phyloP scores from a whole-genome alignment of 2,888 invertebrate species.

The Catocala fraxini region DNA sequence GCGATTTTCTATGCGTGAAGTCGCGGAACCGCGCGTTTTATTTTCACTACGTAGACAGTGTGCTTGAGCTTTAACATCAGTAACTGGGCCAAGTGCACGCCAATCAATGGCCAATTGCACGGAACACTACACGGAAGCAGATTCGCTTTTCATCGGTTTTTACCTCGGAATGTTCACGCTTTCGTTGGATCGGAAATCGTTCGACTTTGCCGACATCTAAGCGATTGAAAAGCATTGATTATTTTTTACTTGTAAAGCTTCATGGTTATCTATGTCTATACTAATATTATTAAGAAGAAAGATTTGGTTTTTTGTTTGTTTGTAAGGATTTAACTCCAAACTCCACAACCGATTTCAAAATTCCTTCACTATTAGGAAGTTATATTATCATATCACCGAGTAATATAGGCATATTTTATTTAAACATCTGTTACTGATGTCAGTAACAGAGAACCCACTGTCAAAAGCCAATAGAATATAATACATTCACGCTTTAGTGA shows the following conservation, averaged over 20 bases:
- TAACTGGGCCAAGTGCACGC: constrained; percentile 64
- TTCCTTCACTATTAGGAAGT: too few species aligned
- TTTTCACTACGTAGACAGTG: not conserved
- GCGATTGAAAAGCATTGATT: not conserved
- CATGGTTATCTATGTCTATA: not conserved
- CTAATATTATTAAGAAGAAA: too few species aligned
- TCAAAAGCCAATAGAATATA: too few species aligned
- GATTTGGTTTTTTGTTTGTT: too few species aligned
- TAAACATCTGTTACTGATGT: too few species aligned
- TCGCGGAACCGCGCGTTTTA: not conserved
- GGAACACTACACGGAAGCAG: constrained; percentile 47
- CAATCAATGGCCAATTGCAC: constrained; percentile 42
- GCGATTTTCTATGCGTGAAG: too few species aligned
- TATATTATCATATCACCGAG: too few species aligned
- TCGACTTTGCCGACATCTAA: constrained; percentile 31
- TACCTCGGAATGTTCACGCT: constrained; percentile 53
- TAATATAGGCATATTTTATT: too few species aligned
- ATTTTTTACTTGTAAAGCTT: not conserved
- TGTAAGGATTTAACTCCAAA: too few species aligned
- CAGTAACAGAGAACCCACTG: too few species aligned
- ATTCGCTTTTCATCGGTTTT: constrained; percentile 49
- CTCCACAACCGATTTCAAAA: too few species aligned
- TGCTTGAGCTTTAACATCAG: constrained; percentile 15
- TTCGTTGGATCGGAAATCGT: constrained; percentile 51
- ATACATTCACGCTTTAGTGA: too few species aligned